Evolutionary conservation across 2,888 invertebrate genomes (phyloP), one percentile per base, ranked within the genome.

Genomic region (Hyppa rectilinea): DNA sequence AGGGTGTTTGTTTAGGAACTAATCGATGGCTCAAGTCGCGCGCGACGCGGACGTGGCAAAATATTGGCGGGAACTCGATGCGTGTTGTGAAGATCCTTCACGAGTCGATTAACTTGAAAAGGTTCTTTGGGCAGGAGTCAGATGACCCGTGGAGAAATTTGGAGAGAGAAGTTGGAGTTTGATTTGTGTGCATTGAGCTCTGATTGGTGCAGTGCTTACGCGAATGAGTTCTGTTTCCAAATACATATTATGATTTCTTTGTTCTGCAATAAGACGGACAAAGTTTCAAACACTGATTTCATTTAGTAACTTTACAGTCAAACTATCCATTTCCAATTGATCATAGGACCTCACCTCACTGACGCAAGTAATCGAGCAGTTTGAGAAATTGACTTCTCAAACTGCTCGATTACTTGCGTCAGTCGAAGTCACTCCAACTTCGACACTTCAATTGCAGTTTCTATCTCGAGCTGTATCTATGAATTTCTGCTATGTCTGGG

Each of bases 1-100:
- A 47, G 55, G 26, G 45, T 80, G 69, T 83, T 82, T 83, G 76
- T 80, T 85, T 85, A 82, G 83, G 85, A 74, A 62, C 85, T 85
- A 85, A 83, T 85, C 83, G 85, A 82, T 81, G 52, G 58, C 49
- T 79, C 38, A 70, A 78, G 82, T 61, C 47, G 62, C 64, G 49
- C 59, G 66, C 55, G 72, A 71, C 70, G 67, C 62, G 47, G 58
- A 56, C 80, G 78, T 71, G 67, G 52, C 75, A 63, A 72, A 78
- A 82, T 82, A 81, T 81, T 78, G 78, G 59, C 52, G 64, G 70
- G 49, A 56, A 76, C 65, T 52, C 26, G 67, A 68, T 53, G 71
- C 64, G 66, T n/a, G 36, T 47, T 70, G 76, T 66, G 47, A 36
- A 56, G 68, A 29, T 36, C 47, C 68, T 75, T 66, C 67, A 67